Conservation (phyloP, 2,888 invertebrate species). For the Drosophila vallismaia region DNA sequence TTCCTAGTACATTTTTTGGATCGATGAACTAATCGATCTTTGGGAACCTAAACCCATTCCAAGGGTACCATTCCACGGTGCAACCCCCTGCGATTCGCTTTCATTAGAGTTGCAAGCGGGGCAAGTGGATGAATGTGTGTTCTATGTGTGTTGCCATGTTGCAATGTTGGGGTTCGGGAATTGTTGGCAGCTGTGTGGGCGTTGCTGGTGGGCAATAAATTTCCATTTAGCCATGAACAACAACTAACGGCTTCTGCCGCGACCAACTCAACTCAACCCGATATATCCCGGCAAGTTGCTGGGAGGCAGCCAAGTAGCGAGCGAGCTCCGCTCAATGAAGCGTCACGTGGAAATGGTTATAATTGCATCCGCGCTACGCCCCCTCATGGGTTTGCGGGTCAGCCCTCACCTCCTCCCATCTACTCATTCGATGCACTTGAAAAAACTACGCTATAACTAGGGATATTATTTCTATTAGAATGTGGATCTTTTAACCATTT, state of each 20-base stretch:
- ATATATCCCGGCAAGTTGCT: slow-evolving; percentile 45
- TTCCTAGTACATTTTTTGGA: not conserved
- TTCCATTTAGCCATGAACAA: slow-evolving; percentile 68
- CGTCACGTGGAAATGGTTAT: slow-evolving; percentile 79
- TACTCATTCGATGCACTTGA: slow-evolving; percentile 3
- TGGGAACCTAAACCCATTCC: not conserved
- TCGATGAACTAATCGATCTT: not conserved
- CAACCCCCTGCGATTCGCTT: slow-evolving; percentile 37
- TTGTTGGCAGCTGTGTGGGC: slow-evolving; percentile 49
- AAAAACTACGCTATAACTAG: not conserved
- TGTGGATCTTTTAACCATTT: not conserved
- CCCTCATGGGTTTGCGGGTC: slow-evolving; percentile 5
- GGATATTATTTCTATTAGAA: not conserved
- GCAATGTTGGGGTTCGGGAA: slow-evolving; percentile 9
- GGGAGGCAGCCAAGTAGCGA: slow-evolving; percentile 43
- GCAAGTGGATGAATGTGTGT: slow-evolving; percentile 5
- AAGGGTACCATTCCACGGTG: slow-evolving; percentile 7
- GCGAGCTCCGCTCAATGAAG: slow-evolving; percentile 63
- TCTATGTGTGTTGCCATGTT: not conserved
- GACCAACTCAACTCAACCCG: slow-evolving; percentile 20
- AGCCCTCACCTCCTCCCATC: not conserved
- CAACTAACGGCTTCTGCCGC: slow-evolving; percentile 50
- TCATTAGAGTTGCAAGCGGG: slow-evolving; percentile 37
- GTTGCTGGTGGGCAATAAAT: slow-evolving; percentile 73
- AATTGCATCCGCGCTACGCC: slow-evolving; percentile 72